Base-by-base conservation (phyloP, 2,113 vertebrate genomes). In the Octodon degus region DNA sequence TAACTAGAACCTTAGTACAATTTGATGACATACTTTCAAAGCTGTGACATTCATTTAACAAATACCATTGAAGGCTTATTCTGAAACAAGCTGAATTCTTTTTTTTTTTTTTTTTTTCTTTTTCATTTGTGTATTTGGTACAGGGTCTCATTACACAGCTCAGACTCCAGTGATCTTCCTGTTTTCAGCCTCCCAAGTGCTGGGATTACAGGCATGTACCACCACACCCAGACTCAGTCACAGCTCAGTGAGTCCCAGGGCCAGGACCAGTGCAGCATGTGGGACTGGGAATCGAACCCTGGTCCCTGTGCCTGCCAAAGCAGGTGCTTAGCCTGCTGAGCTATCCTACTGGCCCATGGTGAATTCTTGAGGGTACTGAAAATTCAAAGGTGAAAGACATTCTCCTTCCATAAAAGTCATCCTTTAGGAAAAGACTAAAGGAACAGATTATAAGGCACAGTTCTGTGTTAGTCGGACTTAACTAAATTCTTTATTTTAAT, bases 11-110 rank as follows among this genome's bases (percentile, higher is more conserved):
- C 60, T 58, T 95, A 22, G 30, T 93, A 60, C 12, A 8, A 60
- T 76, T 74, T 58, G 74, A 77, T 77, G 77, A 86, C 72, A 47
- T 95, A 60, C 72, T 85, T 96, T 34, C 63, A 91, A 90, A 97
- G n/a, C 50, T 93, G 20, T 90, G 70, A 80, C 20, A 53, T 37
- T 91, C 16, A 63, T 79, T 96, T 96, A 94, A 92, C 74, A 91
- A 95, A 74, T 37, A 55, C 19, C 19, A 47, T 17, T 72, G 24
- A 91, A 77, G 55, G 19, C n/a, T 24, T 55, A 22, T 4, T 43
- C 70, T 91, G 63, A 80, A 93, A 81, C 53, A 62, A 58, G 43
- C 65, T 90, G 40, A 11, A 32, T 58, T 58, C 32, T 76, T 94
- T 10, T 50, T 50, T 50, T 43, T 43, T 43, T 43, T 2, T 2